Evolutionary conservation across 1,140 invertebrate species (phyloP).

Genomic region (Aphelinus atriplicis): DNA sequence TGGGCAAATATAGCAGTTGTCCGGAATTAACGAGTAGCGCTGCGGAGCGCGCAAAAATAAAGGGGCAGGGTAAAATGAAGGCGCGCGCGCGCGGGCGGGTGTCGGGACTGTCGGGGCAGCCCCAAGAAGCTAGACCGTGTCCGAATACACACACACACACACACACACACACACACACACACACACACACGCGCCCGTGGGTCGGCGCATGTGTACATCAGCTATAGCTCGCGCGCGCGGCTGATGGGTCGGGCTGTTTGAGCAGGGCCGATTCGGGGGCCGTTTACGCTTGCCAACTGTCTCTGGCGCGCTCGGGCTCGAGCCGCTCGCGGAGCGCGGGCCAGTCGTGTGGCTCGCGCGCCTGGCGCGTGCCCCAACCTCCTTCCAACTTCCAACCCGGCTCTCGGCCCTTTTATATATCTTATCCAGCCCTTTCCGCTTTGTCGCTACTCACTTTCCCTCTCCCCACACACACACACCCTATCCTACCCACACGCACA

Average conservation of each 20-base stretch:
- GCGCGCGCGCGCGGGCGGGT: conserved; percentile 12
- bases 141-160: not conserved
- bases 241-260: not conserved
- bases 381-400: conserved; percentile 1
- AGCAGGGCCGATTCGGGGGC: conserved; percentile 10
- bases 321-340: conserved; percentile 43
- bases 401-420: conserved; percentile 37
- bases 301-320: conserved; percentile 53
- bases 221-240: conserved; percentile 1
- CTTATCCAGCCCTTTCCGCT: conserved; percentile 46
- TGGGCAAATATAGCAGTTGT: too few relatives aligned
- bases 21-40: conserved; percentile 15
- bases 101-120: not conserved
- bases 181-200: not conserved
- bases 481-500: too few relatives aligned
- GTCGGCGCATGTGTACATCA: not conserved
- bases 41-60: not conserved
- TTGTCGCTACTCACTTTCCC: conserved; percentile 24
- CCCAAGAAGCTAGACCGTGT: not conserved
- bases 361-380: conserved; percentile 45
- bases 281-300: conserved; percentile 62
- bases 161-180: not conserved
- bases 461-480: not conserved
- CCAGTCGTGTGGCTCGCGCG: conserved; percentile 61
- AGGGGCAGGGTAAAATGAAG: not conserved